Base-by-base conservation (phyloP, 2,797 vertebrate species). In the Takifugu ocellatus region DNA sequence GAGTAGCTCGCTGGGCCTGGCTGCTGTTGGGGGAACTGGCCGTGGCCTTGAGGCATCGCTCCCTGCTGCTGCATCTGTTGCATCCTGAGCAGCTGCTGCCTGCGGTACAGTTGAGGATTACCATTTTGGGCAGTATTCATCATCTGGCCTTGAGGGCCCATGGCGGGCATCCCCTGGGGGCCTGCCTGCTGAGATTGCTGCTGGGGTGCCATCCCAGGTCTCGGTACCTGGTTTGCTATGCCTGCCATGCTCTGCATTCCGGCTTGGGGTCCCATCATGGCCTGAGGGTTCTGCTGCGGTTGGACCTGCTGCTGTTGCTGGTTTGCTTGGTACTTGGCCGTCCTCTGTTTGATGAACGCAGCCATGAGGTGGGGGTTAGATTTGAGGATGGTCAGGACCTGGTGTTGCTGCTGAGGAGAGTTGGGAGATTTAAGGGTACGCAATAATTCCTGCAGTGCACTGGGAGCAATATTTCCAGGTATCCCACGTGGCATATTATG, bases 351-450 rank as follows among this genome's bases (percentile, higher is more conserved):
- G 84, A 99, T 99, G 84, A 99, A 99, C 75, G 97, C 97, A 8
- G 97, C 97, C 97, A 99, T 99, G 66, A 99, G 94, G 81, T 98
- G 96, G 1, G 97, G 97, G 86, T 99, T 99, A 6, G 97, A 97
- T 79, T 99, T 99, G 26, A 99, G 92, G 70, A 99, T 99, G 71
- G 95, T 96, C 51, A 99, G 94, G 78, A 99, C 97, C 87, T 99
- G 96, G 79, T 98, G 96, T 1, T 99, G 96, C 81, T 99, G 97
- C 85, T 97, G 95, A 0, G 95, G 96, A 5, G 97, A 99, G 68
- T 94, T 98, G 24, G 97, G 97, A 0, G 97, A 99, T 87, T 98
- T 98, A 57, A 99, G 91, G 49, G 96, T 98, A 68, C 93, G 93
- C 73, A 99, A 86, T 47, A 99, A 85, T 70, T 99, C 95, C 79